Conservation (phyloP, 2,888 invertebrate species). For the Drosophila nr. perissopoda region DNA sequence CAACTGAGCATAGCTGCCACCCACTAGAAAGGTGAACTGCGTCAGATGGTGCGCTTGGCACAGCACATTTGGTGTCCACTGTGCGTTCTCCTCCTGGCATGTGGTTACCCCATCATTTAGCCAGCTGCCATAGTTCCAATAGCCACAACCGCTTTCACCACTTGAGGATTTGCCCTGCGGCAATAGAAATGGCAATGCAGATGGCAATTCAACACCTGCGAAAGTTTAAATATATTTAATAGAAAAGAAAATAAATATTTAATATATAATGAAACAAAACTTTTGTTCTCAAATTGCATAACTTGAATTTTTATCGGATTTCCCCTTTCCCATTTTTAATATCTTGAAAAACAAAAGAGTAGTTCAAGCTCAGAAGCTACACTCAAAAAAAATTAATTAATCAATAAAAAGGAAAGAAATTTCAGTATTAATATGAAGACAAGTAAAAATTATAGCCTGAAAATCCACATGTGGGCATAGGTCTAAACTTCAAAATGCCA, state of each 20-base stretch:
- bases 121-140: constrained; percentile 88
- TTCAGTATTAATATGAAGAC: not conserved
- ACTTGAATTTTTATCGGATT: not conserved
- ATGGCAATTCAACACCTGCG: constrained; percentile 85
- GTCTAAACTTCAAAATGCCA: no score
- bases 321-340: not conserved
- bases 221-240: not conserved
- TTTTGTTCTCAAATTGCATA: not conserved
- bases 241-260: not conserved
- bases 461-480: no score
- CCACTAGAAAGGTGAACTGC: constrained; percentile 87
- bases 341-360: not conserved
- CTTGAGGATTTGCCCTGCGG: constrained; percentile 19
- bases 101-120: constrained; percentile 86
- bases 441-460: no score
- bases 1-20: constrained; percentile 74
- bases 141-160: constrained; percentile 85
- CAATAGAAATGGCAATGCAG: constrained; percentile 86
- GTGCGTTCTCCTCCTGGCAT: constrained; percentile 17
- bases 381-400: not conserved
- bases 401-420: not conserved
- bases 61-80: constrained; percentile 75
- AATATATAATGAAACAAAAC: not conserved
- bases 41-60: constrained; percentile 87
- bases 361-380: not conserved